Evolutionary conservation across 2,797 vertebrate genomes (phyloP).

Genomic region (Rhodeus uyekii): DNA sequence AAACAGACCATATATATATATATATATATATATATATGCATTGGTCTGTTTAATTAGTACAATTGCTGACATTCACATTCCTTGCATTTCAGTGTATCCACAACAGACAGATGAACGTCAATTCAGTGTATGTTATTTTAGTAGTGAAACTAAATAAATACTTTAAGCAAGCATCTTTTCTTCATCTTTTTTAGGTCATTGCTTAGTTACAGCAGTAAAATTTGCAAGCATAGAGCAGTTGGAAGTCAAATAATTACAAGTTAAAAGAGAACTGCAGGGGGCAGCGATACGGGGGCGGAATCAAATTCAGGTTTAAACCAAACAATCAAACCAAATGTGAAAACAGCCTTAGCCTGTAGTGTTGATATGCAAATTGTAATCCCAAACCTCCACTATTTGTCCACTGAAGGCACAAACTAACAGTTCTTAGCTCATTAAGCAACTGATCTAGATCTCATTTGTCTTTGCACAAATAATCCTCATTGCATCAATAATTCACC

Average conservation of each 20-base stretch:
- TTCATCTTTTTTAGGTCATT: neutral
- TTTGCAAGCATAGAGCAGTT: neutral
- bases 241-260: neutral
- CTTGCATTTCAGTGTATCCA: neutral
- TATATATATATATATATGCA: too few species aligned
- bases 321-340: neutral
- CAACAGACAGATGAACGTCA: neutral
- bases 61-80: neutral
- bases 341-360: neutral
- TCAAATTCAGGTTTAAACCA: neutral
- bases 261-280: neutral
- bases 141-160: neutral
- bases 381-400: neutral
- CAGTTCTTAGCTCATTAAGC: conserved; percentile 25
- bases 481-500: conserved; percentile 76
- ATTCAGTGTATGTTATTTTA: neutral
- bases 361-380: neutral
- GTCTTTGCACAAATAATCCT: conserved; percentile 52
- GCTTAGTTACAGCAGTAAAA: neutral
- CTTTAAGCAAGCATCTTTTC: neutral
- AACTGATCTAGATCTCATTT: conserved; percentile 33
- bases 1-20: too few species aligned
- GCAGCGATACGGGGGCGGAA: neutral
- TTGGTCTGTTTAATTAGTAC: neutral
- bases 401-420: conserved; percentile 1